Conservation (phyloP, 2,113 vertebrate genomes). For the Natator depressus region DNA sequence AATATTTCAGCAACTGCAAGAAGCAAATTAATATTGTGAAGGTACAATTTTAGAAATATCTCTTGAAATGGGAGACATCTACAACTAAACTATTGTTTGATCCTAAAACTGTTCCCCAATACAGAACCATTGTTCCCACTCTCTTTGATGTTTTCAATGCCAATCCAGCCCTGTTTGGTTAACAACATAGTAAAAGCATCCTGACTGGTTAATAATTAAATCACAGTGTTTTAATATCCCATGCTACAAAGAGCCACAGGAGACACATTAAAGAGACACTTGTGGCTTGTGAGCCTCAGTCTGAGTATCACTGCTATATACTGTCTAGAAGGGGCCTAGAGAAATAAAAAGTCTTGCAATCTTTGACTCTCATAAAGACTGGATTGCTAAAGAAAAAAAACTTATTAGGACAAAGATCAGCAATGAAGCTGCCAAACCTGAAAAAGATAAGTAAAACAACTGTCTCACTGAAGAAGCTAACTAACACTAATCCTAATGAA, state of each 20-base stretch:
- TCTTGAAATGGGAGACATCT: background rate
- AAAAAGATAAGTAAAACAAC: background rate
- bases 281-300: too few relatives aligned
- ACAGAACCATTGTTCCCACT: background rate
- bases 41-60: background rate
- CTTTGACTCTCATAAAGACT: background rate
- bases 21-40: background rate
- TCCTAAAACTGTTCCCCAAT: background rate
- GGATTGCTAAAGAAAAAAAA: background rate
- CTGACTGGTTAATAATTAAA: too few relatives aligned
- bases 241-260: too few relatives aligned
- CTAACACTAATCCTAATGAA: background rate
- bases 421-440: background rate
- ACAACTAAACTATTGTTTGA: background rate
- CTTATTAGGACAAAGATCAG: background rate
- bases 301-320: background rate
- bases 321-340: background rate
- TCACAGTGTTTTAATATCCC: too few relatives aligned
- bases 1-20: constrained; percentile 77
- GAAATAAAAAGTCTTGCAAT: background rate
- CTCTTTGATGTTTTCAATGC: constrained; percentile 46
- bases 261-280: too few relatives aligned
- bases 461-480: background rate
- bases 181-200: too few relatives aligned
- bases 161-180: constrained; percentile 80